These are phyloP conservation scores for Drosophila gunungcola DNA, from an alignment of 1,140 invertebrate species.

Conservation along the genomic window DNA sequence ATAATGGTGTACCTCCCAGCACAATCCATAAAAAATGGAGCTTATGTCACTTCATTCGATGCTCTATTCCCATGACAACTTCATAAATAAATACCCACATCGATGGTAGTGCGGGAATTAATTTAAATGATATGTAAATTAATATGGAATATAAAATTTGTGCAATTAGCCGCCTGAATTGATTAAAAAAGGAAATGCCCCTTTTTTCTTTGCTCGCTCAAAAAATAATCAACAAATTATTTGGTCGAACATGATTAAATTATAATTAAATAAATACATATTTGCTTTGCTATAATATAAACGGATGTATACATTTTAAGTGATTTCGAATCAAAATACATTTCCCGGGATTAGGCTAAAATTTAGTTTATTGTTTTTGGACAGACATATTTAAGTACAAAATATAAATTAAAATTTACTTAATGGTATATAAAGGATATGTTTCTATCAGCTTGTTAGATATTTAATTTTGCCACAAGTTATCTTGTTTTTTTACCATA, in stretches of 20 bases:
- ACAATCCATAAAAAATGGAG: slow-evolving; percentile 17
- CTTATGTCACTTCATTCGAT: slow-evolving; percentile 53
- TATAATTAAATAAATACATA: slow-evolving; percentile 30
- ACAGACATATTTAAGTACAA: background rate
- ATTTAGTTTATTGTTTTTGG: background rate
- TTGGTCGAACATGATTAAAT: slow-evolving; percentile 26
- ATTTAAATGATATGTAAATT: slow-evolving; percentile 58
- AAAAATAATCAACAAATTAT: slow-evolving; percentile 35
- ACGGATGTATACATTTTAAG: slow-evolving; percentile 2
- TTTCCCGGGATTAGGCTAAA: background rate
- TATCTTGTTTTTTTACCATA: too few relatives aligned
- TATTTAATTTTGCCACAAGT: too few relatives aligned
- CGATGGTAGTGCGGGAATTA: slow-evolving; percentile 28
- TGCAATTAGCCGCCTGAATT: slow-evolving; percentile 52
- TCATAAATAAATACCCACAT: slow-evolving; percentile 29
- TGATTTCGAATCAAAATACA: background rate
- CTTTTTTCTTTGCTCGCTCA: background rate
- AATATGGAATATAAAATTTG: slow-evolving; percentile 50
- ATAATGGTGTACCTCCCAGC: slow-evolving; percentile 55
- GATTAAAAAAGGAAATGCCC: slow-evolving; percentile 17
- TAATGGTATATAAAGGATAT: too few relatives aligned
- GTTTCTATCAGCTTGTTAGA: too few relatives aligned
- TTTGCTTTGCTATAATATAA: slow-evolving; percentile 1
- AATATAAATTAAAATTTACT: background rate
- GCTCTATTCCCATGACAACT: slow-evolving; percentile 49